Conservation (phyloP, 2,888 invertebrate genomes). For the Leptopilina syphax region DNA sequence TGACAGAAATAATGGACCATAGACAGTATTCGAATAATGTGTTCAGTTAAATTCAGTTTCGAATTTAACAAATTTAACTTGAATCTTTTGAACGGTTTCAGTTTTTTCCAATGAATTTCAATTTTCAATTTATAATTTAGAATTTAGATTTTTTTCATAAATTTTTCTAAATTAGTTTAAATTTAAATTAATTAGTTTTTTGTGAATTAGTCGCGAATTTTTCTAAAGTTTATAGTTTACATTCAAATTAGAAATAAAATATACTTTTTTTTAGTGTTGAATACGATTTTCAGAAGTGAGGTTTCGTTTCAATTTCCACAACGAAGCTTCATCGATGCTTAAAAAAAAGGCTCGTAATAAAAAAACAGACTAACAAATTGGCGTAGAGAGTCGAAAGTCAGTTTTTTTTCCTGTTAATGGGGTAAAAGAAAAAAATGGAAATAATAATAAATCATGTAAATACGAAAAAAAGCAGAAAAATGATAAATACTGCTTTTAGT, state of each 20-base stretch:
- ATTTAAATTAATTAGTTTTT: too few relatives aligned
- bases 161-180: too few relatives aligned
- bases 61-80: neutral
- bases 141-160: neutral
- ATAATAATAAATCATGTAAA: slow-evolving; percentile 41
- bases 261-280: neutral
- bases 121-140: neutral
- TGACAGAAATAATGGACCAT: neutral
- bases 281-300: neutral
- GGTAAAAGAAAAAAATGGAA: slow-evolving; percentile 26
- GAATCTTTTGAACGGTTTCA: neutral
- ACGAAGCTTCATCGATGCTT: slow-evolving; percentile 33
- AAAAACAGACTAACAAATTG: neutral
- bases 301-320: slow-evolving; percentile 15
- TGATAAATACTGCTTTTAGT: slow-evolving; percentile 24
- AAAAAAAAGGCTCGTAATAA: slow-evolving; percentile 44
- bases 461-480: slow-evolving; percentile 43
- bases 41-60: neutral
- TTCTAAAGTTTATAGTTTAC: neutral
- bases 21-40: slow-evolving; percentile 1
- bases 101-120: too few relatives aligned
- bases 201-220: too few relatives aligned
- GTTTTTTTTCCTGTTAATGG: slow-evolving; percentile 5
- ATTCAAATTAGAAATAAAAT: neutral
- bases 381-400: slow-evolving; percentile 25